phyloP scores from a whole-genome alignment of 2,888 invertebrate genomes.

The Aporophyla nigra region DNA sequence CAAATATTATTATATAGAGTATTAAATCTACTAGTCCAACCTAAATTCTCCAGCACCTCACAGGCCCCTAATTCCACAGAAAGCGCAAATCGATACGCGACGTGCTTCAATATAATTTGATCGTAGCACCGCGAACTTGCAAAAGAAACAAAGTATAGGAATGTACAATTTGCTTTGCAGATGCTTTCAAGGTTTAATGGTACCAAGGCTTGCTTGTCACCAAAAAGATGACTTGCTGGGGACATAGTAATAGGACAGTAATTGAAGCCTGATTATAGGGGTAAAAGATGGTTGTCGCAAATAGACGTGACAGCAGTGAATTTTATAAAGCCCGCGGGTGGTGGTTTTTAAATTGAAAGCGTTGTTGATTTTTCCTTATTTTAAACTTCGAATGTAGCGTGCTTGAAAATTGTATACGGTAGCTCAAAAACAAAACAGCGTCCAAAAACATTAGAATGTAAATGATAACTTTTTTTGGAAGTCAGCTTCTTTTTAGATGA shows the following conservation, averaged over 20 bases:
- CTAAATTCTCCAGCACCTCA: conserved; percentile 16
- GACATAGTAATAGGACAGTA: conserved; percentile 11
- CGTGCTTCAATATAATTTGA: conserved; percentile 79
- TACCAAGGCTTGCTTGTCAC: conserved; percentile 51
- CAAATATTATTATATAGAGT: no score
- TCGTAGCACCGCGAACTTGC: conserved; percentile 69
- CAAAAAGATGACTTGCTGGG: conserved; percentile 37
- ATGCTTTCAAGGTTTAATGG: conserved; percentile 49
- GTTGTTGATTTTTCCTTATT: background rate
- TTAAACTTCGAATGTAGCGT: background rate
- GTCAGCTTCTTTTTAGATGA: no score
- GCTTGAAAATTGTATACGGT: background rate
- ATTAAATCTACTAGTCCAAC: background rate
- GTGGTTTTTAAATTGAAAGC: background rate
- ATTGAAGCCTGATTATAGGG: conserved; percentile 11
- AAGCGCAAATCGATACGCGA: conserved; percentile 79
- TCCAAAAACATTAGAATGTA: no score
- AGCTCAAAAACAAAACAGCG: background rate
- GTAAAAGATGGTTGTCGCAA: background rate
- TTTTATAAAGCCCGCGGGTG: background rate
- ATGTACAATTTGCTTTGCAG: conserved; percentile 42
- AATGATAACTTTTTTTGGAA: no score
- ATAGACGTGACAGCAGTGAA: background rate
- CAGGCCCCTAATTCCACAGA: conserved; percentile 75
- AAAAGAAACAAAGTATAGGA: conserved; percentile 56